Conservation (phyloP, 1,140 invertebrate species). For the Nylanderia fulva region DNA sequence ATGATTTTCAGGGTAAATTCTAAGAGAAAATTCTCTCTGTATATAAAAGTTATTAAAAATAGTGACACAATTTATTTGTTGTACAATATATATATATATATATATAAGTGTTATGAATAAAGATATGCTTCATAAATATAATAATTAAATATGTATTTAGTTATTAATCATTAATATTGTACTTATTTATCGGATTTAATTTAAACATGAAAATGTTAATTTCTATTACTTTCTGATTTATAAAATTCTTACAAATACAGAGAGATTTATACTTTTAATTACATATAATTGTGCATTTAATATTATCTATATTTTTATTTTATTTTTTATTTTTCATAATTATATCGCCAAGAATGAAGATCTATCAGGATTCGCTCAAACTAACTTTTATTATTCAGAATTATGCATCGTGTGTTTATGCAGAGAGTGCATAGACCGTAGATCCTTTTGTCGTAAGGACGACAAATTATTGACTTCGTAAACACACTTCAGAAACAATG, state of each 20-base stretch:
- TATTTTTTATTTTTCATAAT: background rate
- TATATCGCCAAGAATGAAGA: background rate
- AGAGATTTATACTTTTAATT: background rate
- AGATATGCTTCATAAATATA: background rate
- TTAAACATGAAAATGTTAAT: background rate
- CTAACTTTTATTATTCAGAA: background rate
- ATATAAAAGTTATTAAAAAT: background rate
- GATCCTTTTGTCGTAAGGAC: constrained; percentile 15
- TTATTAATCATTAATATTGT: no score
- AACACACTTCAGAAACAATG: constrained; percentile 14
- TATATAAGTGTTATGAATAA: no score
- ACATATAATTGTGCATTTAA: no score
- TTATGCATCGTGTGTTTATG: background rate
- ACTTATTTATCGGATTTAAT: background rate
- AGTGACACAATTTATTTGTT: no score
- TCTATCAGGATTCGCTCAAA: background rate
- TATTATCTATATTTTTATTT: background rate
- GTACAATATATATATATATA: no score
- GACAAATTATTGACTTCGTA: constrained; percentile 13
- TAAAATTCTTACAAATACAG: background rate
- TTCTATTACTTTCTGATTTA: background rate
- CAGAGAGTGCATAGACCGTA: background rate
- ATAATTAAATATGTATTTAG: background rate
- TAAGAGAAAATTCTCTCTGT: no score
- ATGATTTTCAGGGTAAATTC: no score